These are phyloP conservation scores for Drosophila falleni DNA, from an alignment of 2,888 invertebrate species.

Conservation along the genomic window DNA sequence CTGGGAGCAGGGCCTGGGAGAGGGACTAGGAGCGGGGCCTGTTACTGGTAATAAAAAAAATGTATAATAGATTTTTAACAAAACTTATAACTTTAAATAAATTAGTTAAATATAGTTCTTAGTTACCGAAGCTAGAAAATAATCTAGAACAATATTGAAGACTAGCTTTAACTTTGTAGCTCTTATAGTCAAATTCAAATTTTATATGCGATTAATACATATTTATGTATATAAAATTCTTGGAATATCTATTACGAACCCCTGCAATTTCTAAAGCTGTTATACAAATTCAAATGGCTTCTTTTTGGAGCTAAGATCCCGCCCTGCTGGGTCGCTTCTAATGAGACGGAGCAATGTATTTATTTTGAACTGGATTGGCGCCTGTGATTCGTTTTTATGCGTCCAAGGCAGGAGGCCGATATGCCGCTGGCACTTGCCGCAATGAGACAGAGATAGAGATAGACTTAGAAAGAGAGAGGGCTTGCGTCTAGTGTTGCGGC, in stretches of 20 bases:
- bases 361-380: constrained; percentile 56
- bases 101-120: no score
- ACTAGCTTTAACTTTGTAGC: background rate
- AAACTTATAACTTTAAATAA: background rate
- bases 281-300: constrained; percentile 50
- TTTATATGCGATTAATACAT: background rate
- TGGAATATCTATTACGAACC: constrained; percentile 20
- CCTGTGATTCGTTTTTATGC: constrained; percentile 50
- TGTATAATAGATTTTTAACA: background rate
- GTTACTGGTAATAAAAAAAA: no score
- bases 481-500: constrained; percentile 18
- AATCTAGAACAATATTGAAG: background rate
- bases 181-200: background rate
- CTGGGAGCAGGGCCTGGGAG: no score
- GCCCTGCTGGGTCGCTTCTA: constrained; percentile 64
- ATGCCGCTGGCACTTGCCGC: constrained; percentile 35
- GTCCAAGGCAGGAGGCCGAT: constrained; percentile 43
- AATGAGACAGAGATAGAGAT: background rate
- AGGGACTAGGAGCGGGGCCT: no score
- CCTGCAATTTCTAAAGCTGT: constrained; percentile 34
- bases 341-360: constrained; percentile 68
- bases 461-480: background rate
- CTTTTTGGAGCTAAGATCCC: constrained; percentile 1
- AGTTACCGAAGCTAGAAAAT: background rate
- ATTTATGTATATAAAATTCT: background rate